A percentile compares a stretch with the other conserved stretches of the same genome.
Conservation (phyloP, 2,797 vertebrate species). For the Austrolebias charrua region DNA sequence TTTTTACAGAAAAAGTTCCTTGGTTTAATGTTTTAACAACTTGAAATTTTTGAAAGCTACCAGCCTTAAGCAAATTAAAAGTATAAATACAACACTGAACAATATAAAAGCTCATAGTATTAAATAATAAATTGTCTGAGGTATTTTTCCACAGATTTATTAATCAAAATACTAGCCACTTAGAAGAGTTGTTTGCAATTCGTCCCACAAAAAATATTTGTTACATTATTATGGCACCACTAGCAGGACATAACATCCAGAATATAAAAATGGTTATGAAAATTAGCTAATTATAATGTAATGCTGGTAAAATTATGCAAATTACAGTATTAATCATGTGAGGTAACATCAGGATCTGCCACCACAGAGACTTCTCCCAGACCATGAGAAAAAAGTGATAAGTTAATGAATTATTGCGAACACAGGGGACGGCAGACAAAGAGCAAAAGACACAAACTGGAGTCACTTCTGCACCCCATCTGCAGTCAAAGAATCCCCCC, state of each 20-base stretch:
- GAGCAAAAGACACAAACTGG: constrained; percentile 73
- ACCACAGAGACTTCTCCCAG: constrained; percentile 41
- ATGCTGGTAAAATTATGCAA: constrained; percentile 8
- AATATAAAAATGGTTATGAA: neutral
- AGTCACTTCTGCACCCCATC: constrained; percentile 81
- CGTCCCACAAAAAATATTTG: neutral
- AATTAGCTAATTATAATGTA: constrained; percentile 14
- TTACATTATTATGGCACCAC: neutral
- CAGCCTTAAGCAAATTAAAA: neutral
- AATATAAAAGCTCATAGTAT: too few relatives aligned
- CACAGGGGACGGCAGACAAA: constrained; percentile 73
- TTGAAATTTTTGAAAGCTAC: too few relatives aligned
- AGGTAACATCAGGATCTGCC: constrained; percentile 45
- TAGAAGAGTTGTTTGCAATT: neutral
- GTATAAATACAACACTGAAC: too few relatives aligned
- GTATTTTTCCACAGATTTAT: neutral
- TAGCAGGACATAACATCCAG: neutral
- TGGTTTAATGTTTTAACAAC: neutral
- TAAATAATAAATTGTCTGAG: neutral
- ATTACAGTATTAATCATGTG: constrained; percentile 32
- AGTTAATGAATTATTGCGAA: constrained; percentile 84
- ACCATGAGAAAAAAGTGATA: constrained; percentile 76
- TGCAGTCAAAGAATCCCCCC: constrained; percentile 83
- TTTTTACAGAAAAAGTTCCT: neutral
- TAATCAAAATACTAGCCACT: neutral